Base-by-base conservation (phyloP, 2,888 invertebrate genomes). In the Lamproptera curius region DNA sequence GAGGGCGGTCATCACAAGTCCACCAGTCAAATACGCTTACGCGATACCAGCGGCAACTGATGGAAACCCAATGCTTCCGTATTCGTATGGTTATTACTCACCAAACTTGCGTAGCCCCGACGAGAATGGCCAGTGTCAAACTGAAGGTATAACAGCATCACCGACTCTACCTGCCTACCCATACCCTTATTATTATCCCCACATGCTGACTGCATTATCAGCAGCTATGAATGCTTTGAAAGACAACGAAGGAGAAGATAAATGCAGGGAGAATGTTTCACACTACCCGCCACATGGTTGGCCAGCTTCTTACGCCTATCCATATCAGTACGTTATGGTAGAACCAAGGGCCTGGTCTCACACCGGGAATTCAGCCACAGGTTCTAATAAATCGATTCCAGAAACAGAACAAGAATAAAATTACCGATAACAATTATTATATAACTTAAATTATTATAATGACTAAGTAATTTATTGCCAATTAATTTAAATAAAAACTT, bases 311-410 rank as follows among this genome's bases (percentile, higher is more conserved):
- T 84, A 83, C 55, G 79, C 86, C 1, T 82, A 81, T 53, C 78
- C 81, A 2, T 74, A 76, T 36, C 75, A 70, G 61, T 86, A 85
- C 45, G 63, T 86, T 9, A 77, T 83, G 78, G 63, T 85, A 37
- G 80, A 81, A 51, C 84, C 86, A 4, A 67, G 58, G 42, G 54
- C 73, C 1, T 85, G 83, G 82, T 55, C 65, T 1, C 73, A 75
- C 41, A n/a, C n/a, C n/a, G n/a, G 4, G 20, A 58, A 55, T 15
- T 73, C 74, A 60, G 54, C 63, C 3, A 46, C 57, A 44, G 56
- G 23, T 28, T 67, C n/a, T 16, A 63, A 36, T 50, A 67, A 39
- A 50, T 67, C 40, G 47, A 63, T 2, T n/a, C 54, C 65, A 15
- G 60, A 41, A 46, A 55, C 52, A 37, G 42, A 42, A 5, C 9